Percentiles rank a stretch among this genome's conserved stretches.
These are phyloP conservation scores for Sylvicola cinctus DNA, from an alignment of 2,888 invertebrate species.

Conservation along the genomic window DNA sequence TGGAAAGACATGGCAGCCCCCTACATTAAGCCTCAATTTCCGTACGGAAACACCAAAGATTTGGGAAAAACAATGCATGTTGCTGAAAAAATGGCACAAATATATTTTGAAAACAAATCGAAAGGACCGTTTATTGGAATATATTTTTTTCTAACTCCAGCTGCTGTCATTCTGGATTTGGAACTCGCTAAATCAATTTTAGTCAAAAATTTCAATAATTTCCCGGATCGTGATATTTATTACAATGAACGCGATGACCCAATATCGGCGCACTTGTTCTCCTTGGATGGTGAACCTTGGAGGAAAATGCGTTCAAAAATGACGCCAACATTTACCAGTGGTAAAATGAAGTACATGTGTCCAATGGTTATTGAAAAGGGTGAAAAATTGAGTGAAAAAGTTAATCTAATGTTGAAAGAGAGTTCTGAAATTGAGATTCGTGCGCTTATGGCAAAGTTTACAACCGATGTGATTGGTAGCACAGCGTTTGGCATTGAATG, in stretches of 20 bases:
- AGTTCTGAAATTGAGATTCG: slow-evolving; percentile 3
- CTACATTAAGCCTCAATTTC: slow-evolving; percentile 11
- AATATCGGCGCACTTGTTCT: background rate
- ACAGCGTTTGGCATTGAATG: slow-evolving; percentile 26
- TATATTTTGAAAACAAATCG: slow-evolving; percentile 8
- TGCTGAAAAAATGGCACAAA: background rate
- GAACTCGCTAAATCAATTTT: slow-evolving; percentile 12
- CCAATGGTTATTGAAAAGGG: background rate
- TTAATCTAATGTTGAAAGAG: background rate
- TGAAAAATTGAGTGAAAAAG: background rate
- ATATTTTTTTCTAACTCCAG: slow-evolving; percentile 14
- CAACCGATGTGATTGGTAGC: slow-evolving; percentile 12
- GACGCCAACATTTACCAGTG: slow-evolving; percentile 1
- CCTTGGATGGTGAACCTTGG: background rate
- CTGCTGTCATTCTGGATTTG: slow-evolving; percentile 11
- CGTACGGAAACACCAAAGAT: slow-evolving; percentile 11
- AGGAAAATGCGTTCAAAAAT: background rate
- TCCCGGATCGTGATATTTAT: slow-evolving; percentile 8
- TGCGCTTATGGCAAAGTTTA: slow-evolving; percentile 7
- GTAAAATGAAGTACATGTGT: slow-evolving; percentile 2
- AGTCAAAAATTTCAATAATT: slow-evolving; percentile 11
- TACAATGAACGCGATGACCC: slow-evolving; percentile 2
- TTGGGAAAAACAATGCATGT: background rate
- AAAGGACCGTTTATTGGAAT: slow-evolving; percentile 13
- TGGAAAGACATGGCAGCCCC: slow-evolving; percentile 6